phyloP scores from a whole-genome alignment of 2,797 vertebrate genomes.

The Hylomyscus alleni region DNA sequence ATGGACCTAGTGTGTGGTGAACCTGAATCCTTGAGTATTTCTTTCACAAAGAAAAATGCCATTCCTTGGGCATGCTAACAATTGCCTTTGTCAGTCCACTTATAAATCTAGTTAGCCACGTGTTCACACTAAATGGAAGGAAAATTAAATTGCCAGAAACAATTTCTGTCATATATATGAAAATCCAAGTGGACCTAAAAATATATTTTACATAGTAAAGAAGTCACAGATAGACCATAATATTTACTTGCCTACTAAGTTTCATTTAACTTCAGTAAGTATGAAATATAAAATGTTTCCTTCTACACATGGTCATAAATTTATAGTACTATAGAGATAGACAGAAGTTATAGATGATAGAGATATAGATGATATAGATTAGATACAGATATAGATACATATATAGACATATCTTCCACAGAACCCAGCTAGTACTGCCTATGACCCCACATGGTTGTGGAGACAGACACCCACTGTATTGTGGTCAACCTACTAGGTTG shows the following conservation, averaged over 20 bases:
- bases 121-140: background rate
- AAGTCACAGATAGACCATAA: background rate
- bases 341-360: background rate
- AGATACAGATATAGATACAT: background rate
- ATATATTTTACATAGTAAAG: slow-evolving; percentile 9
- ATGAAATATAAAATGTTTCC: background rate
- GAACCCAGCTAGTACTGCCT: background rate
- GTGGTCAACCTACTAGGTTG: background rate
- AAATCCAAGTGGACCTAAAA: background rate
- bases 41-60: slow-evolving; percentile 38
- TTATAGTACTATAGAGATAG: background rate
- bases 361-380: background rate
- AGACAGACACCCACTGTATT: background rate
- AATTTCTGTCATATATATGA: background rate
- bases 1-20: slow-evolving; percentile 5
- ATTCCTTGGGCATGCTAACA: background rate
- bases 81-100: slow-evolving; percentile 1
- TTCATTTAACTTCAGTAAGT: background rate
- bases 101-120: slow-evolving; percentile 22
- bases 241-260: background rate
- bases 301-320: background rate
- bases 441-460: background rate
- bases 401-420: background rate
- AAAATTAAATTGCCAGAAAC: slow-evolving; percentile 25
- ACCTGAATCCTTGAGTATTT: slow-evolving; percentile 20